Evolutionary conservation across 2,888 invertebrate species (phyloP).

Genomic region (Conistra vaccinii): DNA sequence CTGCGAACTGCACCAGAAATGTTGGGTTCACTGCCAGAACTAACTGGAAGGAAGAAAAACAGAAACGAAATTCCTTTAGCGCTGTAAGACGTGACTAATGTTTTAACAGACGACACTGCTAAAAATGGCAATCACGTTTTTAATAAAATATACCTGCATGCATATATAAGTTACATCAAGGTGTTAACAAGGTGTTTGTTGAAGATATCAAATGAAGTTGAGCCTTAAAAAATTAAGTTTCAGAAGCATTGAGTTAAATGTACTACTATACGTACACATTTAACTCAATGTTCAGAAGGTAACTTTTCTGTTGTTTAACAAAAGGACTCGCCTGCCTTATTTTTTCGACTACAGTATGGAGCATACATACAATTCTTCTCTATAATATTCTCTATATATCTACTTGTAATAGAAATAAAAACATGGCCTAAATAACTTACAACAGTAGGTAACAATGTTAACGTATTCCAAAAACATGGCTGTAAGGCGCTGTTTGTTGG

Average conservation of each 20-base stretch:
- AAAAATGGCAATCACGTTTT: slow-evolving; percentile 24
- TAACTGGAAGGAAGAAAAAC: slow-evolving; percentile 19
- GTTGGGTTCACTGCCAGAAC: slow-evolving; percentile 8
- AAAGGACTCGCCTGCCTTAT: neutral
- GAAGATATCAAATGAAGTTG: no score
- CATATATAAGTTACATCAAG: neutral
- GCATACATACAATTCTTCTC: neutral
- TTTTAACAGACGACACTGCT: slow-evolving; percentile 17
- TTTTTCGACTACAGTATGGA: neutral
- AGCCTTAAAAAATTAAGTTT: neutral
- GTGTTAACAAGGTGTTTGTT: neutral
- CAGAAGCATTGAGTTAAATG: no score
- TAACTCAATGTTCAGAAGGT: no score
- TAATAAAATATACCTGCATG: neutral
- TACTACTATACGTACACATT: no score
- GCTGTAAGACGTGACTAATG: slow-evolving; percentile 10
- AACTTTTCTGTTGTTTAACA: neutral
- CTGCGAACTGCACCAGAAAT: slow-evolving; percentile 42
- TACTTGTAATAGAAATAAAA: slow-evolving; percentile 21
- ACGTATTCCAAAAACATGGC: slow-evolving; percentile 31
- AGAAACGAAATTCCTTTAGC: slow-evolving; percentile 3
- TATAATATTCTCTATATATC: neutral
- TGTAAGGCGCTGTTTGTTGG: slow-evolving; percentile 35
- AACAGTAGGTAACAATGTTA: slow-evolving; percentile 10
- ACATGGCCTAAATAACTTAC: slow-evolving; percentile 34